Evolutionary conservation across 2,113 vertebrate genomes (phyloP), one percentile per base, ranked within the genome.

Genomic region (Hyaena hyaena): DNA sequence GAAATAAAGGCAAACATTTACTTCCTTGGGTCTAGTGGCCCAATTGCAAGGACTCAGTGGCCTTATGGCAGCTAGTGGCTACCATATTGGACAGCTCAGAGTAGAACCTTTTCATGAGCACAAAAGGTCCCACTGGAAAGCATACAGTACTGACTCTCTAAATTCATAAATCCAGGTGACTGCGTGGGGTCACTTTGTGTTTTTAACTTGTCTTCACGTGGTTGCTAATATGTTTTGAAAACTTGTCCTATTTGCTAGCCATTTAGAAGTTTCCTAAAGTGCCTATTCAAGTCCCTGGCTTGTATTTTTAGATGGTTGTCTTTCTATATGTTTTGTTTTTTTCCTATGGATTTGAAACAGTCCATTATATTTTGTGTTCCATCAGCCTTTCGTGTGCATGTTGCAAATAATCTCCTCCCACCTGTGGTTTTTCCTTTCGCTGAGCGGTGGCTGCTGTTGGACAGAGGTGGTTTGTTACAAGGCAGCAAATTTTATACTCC

Each of bases 41-140:
- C 35, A 14, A n/a, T 61, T 48, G 43, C 90, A 88, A 1, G 26
- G 28, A 1, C 43, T 21, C 4, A 4, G 8, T 28, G 73, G 28
- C 26, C 3, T 11, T 35, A 8, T 33, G 26, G 33, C 11, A 19
- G 33, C 19, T 39, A 45, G 33, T 10, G 15, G 69, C 58, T n/a
- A 7, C 45, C 5, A 31, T 16, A 43, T 1, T 39, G 10, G 7
- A 48, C 0, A 33, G 24, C 68, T 76, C 6, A 12, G 8, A 74
- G 4, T 3, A n/a, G 15, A 87, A 10, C 10, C 1, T 43, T 50
- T 55, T 39, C 14, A 19, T 11, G 12, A 35, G 10, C 11, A 10
- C 3, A 35, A 1, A 58, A 21, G 1, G 2, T 58, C 33, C 35
- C 35, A 1, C 0, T 43, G 61, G 24, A 31, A 17, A 43, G 2